Evolutionary conservation across 1,140 invertebrate genomes (phyloP).

Genomic region (Zaprionus nigranus): DNA sequence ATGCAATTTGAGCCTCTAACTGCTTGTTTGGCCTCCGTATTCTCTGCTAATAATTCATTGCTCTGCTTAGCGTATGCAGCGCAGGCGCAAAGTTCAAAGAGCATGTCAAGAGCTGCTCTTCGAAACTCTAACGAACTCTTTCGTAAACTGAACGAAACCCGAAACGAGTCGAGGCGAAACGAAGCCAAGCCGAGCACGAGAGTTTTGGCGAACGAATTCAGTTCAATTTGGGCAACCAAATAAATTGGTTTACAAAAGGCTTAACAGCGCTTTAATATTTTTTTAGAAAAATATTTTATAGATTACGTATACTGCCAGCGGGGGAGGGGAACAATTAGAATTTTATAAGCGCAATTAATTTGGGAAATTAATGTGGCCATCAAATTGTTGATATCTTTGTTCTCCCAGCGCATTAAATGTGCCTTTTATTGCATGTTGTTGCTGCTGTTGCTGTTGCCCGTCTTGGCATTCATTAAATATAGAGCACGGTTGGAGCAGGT

Average conservation of each 20-base stretch:
- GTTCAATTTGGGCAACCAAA: constrained; percentile 44
- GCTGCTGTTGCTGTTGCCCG: constrained; percentile 7
- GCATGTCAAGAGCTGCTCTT: constrained; percentile 15
- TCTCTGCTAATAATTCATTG: constrained; percentile 12
- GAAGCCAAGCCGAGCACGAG: not conserved
- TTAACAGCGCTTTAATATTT: not conserved
- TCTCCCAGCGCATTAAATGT: constrained; percentile 22
- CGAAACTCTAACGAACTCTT: constrained; percentile 14
- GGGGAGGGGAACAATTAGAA: constrained; percentile 24
- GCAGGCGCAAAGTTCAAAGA: constrained; percentile 43
- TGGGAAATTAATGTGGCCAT: constrained; percentile 31
- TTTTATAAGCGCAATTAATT: constrained; percentile 39
- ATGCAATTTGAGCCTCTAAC: constrained; percentile 24
- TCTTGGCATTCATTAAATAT: constrained; percentile 50
- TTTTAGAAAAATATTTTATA: constrained; percentile 12
- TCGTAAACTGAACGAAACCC: constrained; percentile 39
- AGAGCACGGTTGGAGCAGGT: constrained; percentile 26
- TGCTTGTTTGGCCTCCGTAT: not conserved
- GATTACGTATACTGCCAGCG: constrained; percentile 17
- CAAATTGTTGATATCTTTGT: constrained; percentile 19
- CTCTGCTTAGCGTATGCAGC: not conserved
- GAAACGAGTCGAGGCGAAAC: constrained; percentile 8
- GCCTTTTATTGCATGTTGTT: constrained; percentile 35
- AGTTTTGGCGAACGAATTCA: constrained; percentile 19
- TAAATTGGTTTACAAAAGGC: constrained; percentile 30